Conservation (phyloP, 2,113 vertebrate species). For the Pteropus alecto region DNA sequence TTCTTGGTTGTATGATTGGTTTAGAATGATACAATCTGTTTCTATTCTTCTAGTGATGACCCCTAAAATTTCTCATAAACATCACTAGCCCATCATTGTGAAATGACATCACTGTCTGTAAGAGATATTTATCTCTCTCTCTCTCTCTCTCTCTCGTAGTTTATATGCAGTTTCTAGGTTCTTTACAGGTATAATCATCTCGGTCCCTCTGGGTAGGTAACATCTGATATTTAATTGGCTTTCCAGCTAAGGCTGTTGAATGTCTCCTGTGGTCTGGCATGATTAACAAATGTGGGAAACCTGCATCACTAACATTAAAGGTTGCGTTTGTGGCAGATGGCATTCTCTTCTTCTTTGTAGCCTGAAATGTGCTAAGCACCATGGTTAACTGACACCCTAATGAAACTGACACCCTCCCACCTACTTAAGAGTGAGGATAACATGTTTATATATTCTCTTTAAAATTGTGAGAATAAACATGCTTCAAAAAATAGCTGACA, state of each 20-base stretch:
- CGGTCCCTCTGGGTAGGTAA: constrained; percentile 45
- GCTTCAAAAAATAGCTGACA: neutral
- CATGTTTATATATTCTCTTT: neutral
- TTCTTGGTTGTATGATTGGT: too few species aligned
- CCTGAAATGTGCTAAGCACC: neutral
- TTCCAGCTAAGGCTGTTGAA: constrained; percentile 30
- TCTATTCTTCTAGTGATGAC: too few species aligned
- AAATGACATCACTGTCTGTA: too few species aligned
- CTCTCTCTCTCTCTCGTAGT: neutral
- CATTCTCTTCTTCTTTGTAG: neutral
- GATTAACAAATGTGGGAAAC: constrained; percentile 35
- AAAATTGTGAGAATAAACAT: constrained; percentile 42
- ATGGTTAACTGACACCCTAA: constrained; percentile 35
- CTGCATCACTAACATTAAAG: constrained; percentile 56
- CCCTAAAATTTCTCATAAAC: too few species aligned
- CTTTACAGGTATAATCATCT: neutral
- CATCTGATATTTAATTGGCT: constrained; percentile 27
- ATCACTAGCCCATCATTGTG: too few species aligned
- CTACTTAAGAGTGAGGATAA: constrained; percentile 21
- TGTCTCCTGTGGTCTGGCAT: constrained; percentile 55
- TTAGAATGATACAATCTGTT: too few species aligned
- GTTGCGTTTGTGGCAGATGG: neutral
- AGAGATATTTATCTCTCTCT: too few species aligned
- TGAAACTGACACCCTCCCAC: neutral
- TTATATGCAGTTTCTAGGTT: neutral